phyloP scores from a whole-genome alignment of 2,888 invertebrate genomes.

The Caenorhabditis zanzibari region DNA sequence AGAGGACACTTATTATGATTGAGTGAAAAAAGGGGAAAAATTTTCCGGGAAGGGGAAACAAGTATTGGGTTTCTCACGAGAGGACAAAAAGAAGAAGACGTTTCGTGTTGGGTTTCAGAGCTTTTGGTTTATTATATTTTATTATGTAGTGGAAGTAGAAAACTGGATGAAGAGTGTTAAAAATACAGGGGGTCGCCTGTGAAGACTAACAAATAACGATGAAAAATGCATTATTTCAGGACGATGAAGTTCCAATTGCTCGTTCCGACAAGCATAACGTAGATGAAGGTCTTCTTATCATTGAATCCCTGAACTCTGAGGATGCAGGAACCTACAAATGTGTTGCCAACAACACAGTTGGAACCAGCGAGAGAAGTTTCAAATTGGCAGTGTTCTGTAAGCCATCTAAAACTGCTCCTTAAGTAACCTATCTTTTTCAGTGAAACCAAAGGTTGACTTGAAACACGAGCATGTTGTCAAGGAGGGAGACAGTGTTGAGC shows the following conservation, averaged over 20 bases:
- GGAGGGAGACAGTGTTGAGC: conserved; percentile 69
- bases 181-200: too few relatives aligned
- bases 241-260: conserved; percentile 67
- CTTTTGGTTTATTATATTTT: conserved; percentile 5
- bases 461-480: conserved; percentile 66
- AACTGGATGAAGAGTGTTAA: too few relatives aligned
- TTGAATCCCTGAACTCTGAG: conserved; percentile 69
- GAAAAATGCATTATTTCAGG: conserved; percentile 53
- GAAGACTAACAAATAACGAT: too few relatives aligned
- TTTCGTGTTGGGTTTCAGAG: conserved; percentile 17
- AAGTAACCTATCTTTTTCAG: conserved; percentile 45
- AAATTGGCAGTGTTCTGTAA: conserved; percentile 71
- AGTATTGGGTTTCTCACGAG: conserved; percentile 23
- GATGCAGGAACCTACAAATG: conserved; percentile 75
- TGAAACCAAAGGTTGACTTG: conserved; percentile 72
- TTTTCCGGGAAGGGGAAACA: not conserved
- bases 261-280: conserved; percentile 75
- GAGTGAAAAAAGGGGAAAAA: conserved; percentile 8
- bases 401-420: not conserved
- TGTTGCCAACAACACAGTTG: conserved; percentile 72
- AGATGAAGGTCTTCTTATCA: conserved; percentile 74
- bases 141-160: not conserved
- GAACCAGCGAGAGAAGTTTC: conserved; percentile 58
- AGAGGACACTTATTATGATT: conserved; percentile 24
- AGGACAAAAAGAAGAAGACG: too few relatives aligned